Evolutionary conservation across 2,113 vertebrate species (phyloP).

Genomic region (Oplegnathus fasciatus): DNA sequence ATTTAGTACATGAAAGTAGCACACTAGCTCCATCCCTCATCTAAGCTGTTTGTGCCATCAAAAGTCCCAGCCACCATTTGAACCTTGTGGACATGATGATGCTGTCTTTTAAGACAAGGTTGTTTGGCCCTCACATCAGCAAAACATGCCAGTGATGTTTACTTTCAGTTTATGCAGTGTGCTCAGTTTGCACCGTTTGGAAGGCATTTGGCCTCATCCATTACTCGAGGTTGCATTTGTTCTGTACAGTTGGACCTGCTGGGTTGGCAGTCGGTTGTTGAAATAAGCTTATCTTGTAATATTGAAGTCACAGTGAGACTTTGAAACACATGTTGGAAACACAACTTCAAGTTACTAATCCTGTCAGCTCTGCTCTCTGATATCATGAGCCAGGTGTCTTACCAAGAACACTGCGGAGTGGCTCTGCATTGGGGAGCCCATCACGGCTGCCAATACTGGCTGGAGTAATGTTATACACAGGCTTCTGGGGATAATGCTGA

Average conservation of each 20-base stretch:
- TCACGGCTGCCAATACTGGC: not conserved
- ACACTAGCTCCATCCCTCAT: not conserved
- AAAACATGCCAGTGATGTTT: not conserved
- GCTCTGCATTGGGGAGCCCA: not conserved
- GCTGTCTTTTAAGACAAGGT: not conserved
- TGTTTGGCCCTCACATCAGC: not conserved
- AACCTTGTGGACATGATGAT: not conserved
- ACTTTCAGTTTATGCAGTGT: not conserved
- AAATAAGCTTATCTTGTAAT: not conserved
- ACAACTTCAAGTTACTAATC: not conserved
- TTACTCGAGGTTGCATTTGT: no score
- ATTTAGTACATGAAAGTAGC: no score
- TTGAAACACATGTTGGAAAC: not conserved
- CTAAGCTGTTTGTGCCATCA: conserved; percentile 7
- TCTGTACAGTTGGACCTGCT: not conserved
- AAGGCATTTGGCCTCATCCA: no score
- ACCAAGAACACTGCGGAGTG: not conserved
- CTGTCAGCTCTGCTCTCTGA: not conserved
- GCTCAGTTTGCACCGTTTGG: not conserved
- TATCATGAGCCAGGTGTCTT: conserved; percentile 3
- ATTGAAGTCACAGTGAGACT: not conserved
- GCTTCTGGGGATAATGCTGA: conserved; percentile 11
- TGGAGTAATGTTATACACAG: conserved; percentile 8
- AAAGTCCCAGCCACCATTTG: not conserved
- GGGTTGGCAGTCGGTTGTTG: not conserved